Conservation (phyloP, 2,888 invertebrate genomes). For the Epistrophe grossulariae region DNA sequence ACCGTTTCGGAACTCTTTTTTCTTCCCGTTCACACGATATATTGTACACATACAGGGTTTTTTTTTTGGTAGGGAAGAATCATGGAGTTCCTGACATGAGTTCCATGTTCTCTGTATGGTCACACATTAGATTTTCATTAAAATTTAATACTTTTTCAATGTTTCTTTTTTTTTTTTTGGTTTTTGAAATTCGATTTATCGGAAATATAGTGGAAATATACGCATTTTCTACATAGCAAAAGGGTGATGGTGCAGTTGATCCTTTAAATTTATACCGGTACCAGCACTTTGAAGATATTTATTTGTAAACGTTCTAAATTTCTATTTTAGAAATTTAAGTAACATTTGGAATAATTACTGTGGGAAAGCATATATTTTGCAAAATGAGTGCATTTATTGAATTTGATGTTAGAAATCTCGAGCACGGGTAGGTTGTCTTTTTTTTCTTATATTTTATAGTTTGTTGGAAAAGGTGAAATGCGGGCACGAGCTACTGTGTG, state of each 20-base stretch:
- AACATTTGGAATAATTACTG: conserved; percentile 60
- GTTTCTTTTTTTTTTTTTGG: conserved; percentile 1
- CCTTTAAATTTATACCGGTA: conserved; percentile 69
- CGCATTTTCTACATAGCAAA: not conserved
- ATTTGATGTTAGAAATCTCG: conserved; percentile 11
- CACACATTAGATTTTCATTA: conserved; percentile 73
- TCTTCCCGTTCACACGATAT: conserved; percentile 64
- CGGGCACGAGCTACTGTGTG: conserved; percentile 69
- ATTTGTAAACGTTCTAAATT: conserved; percentile 52
- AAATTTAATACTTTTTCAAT: conserved; percentile 51
- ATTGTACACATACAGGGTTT: not conserved
- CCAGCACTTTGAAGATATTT: conserved; percentile 66
- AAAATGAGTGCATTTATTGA: conserved; percentile 20
- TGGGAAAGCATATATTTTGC: conserved; percentile 46
- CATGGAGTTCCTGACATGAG: conserved; percentile 44
- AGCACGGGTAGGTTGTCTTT: conserved; percentile 46
- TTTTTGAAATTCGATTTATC: conserved; percentile 61
- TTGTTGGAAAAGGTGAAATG: conserved; percentile 59
- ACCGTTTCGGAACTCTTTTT: conserved; percentile 60
- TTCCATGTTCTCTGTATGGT: conserved; percentile 51
- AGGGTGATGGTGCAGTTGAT: conserved; percentile 27
- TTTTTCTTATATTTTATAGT: not conserved
- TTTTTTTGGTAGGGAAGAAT: not conserved
- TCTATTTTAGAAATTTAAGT: conserved; percentile 35
- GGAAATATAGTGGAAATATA: conserved; percentile 25